phyloP scores from a whole-genome alignment of 2,113 vertebrate species.

The Notothenia coriiceps region DNA sequence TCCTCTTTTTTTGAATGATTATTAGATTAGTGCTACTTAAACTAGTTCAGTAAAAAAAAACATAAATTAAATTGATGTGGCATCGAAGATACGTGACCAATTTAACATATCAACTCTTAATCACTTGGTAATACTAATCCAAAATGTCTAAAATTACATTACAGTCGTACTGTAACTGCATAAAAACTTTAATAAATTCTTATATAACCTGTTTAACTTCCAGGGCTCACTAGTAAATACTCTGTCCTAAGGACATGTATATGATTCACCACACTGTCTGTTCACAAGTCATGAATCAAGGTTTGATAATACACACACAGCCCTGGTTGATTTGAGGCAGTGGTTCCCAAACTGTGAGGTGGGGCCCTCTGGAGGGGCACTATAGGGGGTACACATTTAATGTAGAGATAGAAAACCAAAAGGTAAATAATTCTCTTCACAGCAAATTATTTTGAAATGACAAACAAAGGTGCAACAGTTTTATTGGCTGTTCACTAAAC shows the following conservation, averaged over 20 bases:
- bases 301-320: conserved; percentile 21
- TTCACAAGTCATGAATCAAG: neutral
- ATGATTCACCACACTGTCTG: neutral
- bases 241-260: conserved; percentile 6
- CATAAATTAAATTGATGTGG: neutral
- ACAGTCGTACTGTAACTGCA: neutral
- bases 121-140: conserved; percentile 6
- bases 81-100: neutral
- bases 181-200: neutral
- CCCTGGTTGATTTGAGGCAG: conserved; percentile 15
- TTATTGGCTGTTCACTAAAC: neutral
- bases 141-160: neutral
- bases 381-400: neutral
- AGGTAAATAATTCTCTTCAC: neutral
- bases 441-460: neutral
- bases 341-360: conserved; percentile 36
- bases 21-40: conserved; percentile 1
- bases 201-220: neutral
- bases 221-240: conserved; percentile 14
- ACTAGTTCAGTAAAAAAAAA: conserved; percentile 11
- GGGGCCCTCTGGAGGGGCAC: conserved; percentile 6
- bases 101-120: neutral
- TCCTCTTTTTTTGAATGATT: neutral
- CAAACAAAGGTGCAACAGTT: neutral
- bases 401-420: neutral